Evolutionary conservation across 1,140 invertebrate species (phyloP).

Genomic region (Limonius californicus): DNA sequence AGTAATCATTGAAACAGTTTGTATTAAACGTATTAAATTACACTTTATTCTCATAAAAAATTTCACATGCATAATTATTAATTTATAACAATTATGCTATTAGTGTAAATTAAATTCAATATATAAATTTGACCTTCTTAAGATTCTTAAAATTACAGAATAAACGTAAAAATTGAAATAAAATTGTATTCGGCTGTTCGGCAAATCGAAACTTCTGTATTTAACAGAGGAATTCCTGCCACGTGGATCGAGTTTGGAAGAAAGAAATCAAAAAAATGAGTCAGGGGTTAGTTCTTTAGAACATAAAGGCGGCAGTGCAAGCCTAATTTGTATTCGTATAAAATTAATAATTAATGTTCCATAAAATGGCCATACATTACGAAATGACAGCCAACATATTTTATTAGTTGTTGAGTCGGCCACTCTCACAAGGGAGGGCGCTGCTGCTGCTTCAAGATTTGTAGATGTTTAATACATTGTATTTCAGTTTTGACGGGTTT

Average conservation of each 20-base stretch:
- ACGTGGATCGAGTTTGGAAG: background rate
- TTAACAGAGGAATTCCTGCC: no score
- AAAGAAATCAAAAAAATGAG: background rate
- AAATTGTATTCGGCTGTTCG: no score
- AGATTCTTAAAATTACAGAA: no score
- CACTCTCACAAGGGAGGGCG: slow-evolving; percentile 18
- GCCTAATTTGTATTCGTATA: slow-evolving; percentile 6
- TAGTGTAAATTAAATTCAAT: no score
- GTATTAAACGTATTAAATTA: no score
- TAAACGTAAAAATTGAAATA: no score
- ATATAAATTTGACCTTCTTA: no score
- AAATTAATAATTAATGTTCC: slow-evolving; percentile 38
- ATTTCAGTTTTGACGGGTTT: slow-evolving; percentile 36
- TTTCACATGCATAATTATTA: no score
- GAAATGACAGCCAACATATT: slow-evolving; percentile 34
- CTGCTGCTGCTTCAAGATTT: slow-evolving; percentile 26
- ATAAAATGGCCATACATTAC: slow-evolving; percentile 32
- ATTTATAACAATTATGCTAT: no score
- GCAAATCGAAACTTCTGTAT: no score
- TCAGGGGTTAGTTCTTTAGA: background rate
- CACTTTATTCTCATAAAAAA: no score
- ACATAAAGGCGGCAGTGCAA: background rate
- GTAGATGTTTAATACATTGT: slow-evolving; percentile 37
- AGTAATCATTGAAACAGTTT: no score
- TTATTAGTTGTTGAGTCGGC: slow-evolving; percentile 36